Evolutionary conservation across 2,888 invertebrate genomes (phyloP), one percentile per base, ranked within the genome.

Genomic region (Spisula subtruncata): DNA sequence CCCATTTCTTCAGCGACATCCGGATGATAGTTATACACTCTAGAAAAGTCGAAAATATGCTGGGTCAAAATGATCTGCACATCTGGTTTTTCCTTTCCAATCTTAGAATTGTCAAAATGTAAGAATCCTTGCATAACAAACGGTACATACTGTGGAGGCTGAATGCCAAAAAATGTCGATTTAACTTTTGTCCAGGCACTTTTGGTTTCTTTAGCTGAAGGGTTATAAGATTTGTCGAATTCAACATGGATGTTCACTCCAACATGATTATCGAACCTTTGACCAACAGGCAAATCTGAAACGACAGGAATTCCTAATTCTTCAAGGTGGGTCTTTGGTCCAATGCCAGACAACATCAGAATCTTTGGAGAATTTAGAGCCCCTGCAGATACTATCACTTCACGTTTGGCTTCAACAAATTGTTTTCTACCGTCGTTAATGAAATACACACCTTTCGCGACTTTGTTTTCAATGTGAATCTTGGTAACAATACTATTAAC

Each of bases 291-390:
- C n/a, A 96, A 88, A 89, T 96, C 95, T n/a, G 92, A 93, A 10
- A 94, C 92, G 12, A 95, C 93, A 1, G 95, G 95, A 75, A 96
- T 95, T 94, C 94, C 93, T n/a, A 95, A 90, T 32, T 94, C 93
- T 83, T 95, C 92, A 12, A 97, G 94, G 29, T 96, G 95, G 25
- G 94, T 92, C 29, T 89, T 90, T 6, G 96, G 97, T 46, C 96
- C 97, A 54, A 97, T 94, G 18, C 96, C 96, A 83, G 96, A 96
- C 54, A 96, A 90, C 94, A 96, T 93, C n/a, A 97, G 92, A 8
- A 97, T 89, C 79, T 96, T 95, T 14, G 96, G 96, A 4, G 96
- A 95, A 83, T 96, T 96, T n/a, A 97, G 94, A 48, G 96, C 93
- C 8, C 96, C 97, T 8, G 96, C 96, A 56, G 95, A 95, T n/a